These are phyloP conservation scores for Drosophila fuyamai DNA, from an alignment of 1,140 invertebrate species.

Conservation along the genomic window DNA sequence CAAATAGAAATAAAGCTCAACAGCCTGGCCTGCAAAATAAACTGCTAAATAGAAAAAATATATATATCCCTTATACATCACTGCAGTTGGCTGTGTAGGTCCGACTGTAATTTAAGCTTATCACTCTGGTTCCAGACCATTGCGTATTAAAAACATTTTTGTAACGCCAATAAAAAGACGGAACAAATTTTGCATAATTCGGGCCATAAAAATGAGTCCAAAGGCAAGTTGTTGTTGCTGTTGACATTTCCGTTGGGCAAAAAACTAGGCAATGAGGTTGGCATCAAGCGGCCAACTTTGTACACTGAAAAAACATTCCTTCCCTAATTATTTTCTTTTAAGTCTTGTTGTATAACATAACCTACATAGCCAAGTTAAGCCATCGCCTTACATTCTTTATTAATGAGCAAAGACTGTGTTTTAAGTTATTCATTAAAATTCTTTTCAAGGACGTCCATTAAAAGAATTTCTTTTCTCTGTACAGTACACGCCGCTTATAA, in stretches of 20 bases:
- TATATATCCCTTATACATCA: conserved; percentile 6
- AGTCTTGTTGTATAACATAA: too few species aligned
- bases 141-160: conserved; percentile 83
- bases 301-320: conserved; percentile 3
- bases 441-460: too few species aligned
- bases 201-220: conserved; percentile 58
- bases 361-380: too few species aligned
- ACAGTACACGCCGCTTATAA: conserved; percentile 55
- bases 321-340: too few species aligned
- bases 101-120: conserved; percentile 69
- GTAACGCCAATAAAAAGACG: conserved; percentile 80
- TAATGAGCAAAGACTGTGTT: too few species aligned
- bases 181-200: conserved; percentile 77
- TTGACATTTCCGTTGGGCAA: conserved; percentile 64
- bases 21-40: conserved; percentile 46
- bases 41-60: conserved; percentile 22
- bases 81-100: conserved; percentile 7
- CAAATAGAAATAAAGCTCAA: conserved; percentile 59
- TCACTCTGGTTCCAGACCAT: conserved; percentile 81
- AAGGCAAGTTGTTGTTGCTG: conserved; percentile 47
- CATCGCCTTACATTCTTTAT: too few species aligned
- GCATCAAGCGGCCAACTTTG: conserved; percentile 12
- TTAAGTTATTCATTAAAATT: too few species aligned
- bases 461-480: not conserved
- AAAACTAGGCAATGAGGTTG: conserved; percentile 79